These are phyloP conservation scores for Mizuhopecten yessoensis DNA, from an alignment of 1,140 invertebrate genomes.

Conservation along the genomic window DNA sequence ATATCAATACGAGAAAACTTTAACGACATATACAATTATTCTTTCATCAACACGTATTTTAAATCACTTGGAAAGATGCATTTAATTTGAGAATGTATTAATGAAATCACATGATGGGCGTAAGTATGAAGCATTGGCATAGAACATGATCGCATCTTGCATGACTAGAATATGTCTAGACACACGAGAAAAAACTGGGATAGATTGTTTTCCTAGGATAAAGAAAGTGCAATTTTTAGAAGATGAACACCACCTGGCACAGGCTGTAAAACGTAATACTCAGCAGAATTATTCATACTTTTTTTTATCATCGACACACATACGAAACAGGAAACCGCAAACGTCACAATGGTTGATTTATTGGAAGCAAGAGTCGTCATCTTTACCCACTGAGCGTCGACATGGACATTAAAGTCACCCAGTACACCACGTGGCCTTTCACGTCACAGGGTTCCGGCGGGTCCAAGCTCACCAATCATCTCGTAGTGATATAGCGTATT, in stretches of 20 bases:
- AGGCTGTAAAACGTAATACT: background rate
- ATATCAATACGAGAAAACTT: no score
- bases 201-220: background rate
- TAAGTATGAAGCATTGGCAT: no score
- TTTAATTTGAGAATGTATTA: no score
- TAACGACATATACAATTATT: no score
- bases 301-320: slow-evolving; percentile 1
- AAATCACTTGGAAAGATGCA: no score
- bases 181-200: background rate
- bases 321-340: background rate
- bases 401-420: background rate
- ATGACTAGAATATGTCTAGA: background rate
- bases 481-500: background rate
- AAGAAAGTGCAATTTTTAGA: background rate
- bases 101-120: no score
- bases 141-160: background rate
- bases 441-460: background rate
- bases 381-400: no score
- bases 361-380: slow-evolving; percentile 17
- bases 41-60: no score
- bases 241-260: background rate
- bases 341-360: background rate
- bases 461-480: background rate
- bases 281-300: slow-evolving; percentile 6
- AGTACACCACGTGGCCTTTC: background rate